Percentiles rank a stretch among this genome's conserved stretches.
phyloP scores from a whole-genome alignment of 2,888 invertebrate species.

The Smittia sp. region DNA sequence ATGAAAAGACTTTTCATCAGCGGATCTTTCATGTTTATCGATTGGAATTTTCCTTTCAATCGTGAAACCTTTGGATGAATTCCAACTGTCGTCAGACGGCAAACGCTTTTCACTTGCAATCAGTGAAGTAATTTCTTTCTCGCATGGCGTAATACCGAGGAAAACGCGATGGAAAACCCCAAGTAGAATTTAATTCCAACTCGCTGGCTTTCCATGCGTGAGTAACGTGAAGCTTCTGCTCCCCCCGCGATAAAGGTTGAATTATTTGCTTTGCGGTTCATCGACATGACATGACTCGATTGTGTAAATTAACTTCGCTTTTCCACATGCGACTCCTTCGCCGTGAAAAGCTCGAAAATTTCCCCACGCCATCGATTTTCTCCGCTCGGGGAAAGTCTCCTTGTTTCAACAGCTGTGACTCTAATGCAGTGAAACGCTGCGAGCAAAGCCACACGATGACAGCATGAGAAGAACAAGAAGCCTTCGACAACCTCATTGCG shows the following conservation, averaged over 20 bases:
- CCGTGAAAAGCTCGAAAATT: neutral
- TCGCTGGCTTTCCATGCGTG: neutral
- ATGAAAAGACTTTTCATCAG: neutral
- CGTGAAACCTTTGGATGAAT: neutral
- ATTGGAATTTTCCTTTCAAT: neutral
- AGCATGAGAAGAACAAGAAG: neutral
- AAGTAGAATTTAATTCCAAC: neutral
- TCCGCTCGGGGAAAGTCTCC: neutral
- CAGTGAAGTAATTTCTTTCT: neutral
- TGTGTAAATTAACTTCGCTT: neutral
- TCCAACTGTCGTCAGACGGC: neutral
- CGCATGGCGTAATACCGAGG: neutral
- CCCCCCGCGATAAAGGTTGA: neutral
- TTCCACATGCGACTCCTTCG: neutral
- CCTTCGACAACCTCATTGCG: neutral
- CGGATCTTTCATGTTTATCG: neutral
- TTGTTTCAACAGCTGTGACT: neutral
- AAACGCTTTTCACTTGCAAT: neutral
- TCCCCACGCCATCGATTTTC: neutral
- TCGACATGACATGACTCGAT: slow-evolving; percentile 4
- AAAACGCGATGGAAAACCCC: neutral
- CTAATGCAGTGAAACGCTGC: neutral
- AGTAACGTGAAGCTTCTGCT: neutral
- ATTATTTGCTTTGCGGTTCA: slow-evolving; percentile 1
- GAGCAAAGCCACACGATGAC: neutral